Base-by-base conservation (phyloP, 2,113 vertebrate species). In the Pogonocichla stellata region DNA sequence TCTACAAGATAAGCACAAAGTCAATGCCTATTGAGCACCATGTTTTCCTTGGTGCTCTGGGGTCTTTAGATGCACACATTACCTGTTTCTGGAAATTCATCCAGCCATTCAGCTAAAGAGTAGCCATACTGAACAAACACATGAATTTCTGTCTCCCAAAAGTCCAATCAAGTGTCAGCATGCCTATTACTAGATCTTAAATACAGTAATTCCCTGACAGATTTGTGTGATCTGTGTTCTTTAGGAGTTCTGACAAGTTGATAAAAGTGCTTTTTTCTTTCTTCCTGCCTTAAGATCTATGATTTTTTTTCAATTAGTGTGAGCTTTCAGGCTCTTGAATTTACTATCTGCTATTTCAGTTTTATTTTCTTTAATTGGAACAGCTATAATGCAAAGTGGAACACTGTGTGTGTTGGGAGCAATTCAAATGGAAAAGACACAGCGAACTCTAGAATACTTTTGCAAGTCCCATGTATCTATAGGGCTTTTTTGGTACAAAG, bases 351-450 rank as follows among this genome's bases (percentile, higher is more conserved):
- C 43, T 83, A 36, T 50, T 86, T 80, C 38, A 56, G 31, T 92
- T 96, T 91, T 95, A 89, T 96, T 90, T 95, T 73, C 64, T 94
- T 90, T 60, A 62, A 3, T 22, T 96, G 90, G 79, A 90, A 83
- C 34, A 67, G 12, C 64, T 81, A 12, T 77, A 78, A 72, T 56
- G 48, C 36, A 66, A 62, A 92, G 43, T 57, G 78, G 90, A 93
- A 90, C 38, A 60, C 17, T 90, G 67, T 7, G 13, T 95, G 31
- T 83, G 38, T 33, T 94, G 48, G 85, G 60, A 93, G 20, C 40
- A 86, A 71, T 71, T 81, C 62, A 79, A 88, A 20, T 90, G 90
- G 91, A 96, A 96, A 95, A 94, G 71, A 24, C 34, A 64, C 18
- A 88, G 71, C 33, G 83, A 88, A 86, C 28, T 85, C 67, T 24